Base-by-base conservation (phyloP, 2,797 vertebrate genomes). In the Odontamblyopus rebecca region DNA sequence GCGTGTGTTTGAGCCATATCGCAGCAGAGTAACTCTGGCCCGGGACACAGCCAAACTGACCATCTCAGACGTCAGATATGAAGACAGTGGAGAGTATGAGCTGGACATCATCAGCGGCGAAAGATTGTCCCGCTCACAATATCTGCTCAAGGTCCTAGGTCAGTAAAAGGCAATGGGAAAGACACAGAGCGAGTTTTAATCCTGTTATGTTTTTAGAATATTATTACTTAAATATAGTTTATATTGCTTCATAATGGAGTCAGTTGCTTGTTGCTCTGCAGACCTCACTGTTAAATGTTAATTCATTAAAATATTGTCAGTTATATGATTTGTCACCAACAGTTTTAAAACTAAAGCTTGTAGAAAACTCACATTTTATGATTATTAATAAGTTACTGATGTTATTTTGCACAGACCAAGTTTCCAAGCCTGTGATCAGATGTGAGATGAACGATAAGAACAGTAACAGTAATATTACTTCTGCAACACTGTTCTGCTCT, bases 131-230 rank as follows among this genome's bases (percentile, higher is more conserved):
- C 4, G 0, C 0, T 67, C 18, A 0, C 0, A 0, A 0, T 70
- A 73, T 70, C 0, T 18, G 9, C n/a, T 91, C 15, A 1, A 59
- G 19, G 90, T 93, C 19, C 30, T 92, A 18, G 93, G 93, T 93
- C 74, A 72, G 88, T 78, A 50, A 7, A 30, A 62, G 8, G 2
- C 4, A 29, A 29, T 44, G 41, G 41, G 41, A 44, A 44, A 44
- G 12, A 44, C 41, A 44, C 5, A 6, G 32, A 6, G 30, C 5
- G 32, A 35, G 32, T 35, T 35, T 35, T 35, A 35, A 35, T 35
- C 32, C 32, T 5, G 35, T 38, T 38, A 8, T 38, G 35, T 38
- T 38, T 38, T 38, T 5, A 38, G 35, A 38, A 38, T 50, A 50
- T 51, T 51, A 51, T 51, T 51, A 19, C 4, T 51, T 19, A 5